Conservation (phyloP, 2,797 vertebrate genomes). For the Pangasius mekongensis region DNA sequence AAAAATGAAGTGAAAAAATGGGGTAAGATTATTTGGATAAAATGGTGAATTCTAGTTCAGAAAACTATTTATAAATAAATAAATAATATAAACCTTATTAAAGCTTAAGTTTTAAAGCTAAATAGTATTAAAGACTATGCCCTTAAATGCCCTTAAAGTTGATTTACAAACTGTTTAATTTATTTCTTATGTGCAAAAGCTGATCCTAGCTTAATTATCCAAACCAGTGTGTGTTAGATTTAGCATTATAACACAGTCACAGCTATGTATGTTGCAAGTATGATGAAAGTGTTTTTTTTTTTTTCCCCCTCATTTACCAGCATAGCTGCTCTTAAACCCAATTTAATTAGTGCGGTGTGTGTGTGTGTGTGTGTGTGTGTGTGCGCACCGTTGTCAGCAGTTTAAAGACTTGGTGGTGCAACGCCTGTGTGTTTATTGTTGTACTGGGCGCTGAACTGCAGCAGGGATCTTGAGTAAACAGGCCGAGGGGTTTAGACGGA, state of each 20-base stretch:
- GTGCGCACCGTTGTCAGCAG: neutral
- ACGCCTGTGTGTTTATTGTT: constrained; percentile 68
- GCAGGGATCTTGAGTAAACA: constrained; percentile 70
- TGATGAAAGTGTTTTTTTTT: neutral
- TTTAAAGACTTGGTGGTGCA: constrained; percentile 51
- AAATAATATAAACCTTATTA: neutral
- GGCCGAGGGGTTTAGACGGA: constrained; percentile 53
- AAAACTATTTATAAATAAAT: neutral
- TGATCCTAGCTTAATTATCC: neutral
- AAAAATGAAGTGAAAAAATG: neutral
- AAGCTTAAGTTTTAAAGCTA: neutral
- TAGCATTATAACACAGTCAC: neutral
- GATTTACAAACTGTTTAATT: neutral
- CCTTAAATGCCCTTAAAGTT: neutral
- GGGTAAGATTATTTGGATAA: neutral
- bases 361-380: neutral
- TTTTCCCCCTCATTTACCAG: neutral
- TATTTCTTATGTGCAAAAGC: neutral
- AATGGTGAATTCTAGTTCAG: neutral
- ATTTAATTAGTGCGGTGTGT: neutral
- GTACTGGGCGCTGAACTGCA: constrained; percentile 61
- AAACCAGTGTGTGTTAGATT: neutral
- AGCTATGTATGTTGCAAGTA: neutral
- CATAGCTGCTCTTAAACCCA: neutral
- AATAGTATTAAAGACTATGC: neutral